A percentile compares a stretch with the other conserved stretches of the same genome.
Conservation (phyloP, 2,888 invertebrate genomes). For the Dendrolimus houi region DNA sequence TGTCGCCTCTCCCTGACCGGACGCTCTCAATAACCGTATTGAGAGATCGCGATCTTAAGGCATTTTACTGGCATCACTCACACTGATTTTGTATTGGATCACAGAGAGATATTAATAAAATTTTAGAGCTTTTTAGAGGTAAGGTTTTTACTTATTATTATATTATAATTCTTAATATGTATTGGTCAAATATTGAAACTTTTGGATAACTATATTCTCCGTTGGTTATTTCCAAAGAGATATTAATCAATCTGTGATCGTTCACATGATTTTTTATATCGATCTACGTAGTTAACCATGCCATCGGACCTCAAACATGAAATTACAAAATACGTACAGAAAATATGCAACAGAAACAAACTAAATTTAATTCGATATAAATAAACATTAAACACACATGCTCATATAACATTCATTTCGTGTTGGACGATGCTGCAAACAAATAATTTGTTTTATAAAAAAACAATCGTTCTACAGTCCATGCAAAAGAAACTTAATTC, state of each 20-base stretch:
- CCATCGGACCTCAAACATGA: conserved; percentile 58
- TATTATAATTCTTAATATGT: too few relatives aligned
- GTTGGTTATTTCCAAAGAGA: too few relatives aligned
- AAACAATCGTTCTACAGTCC: background rate
- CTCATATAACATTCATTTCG: conserved; percentile 12
- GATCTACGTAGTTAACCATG: conserved; percentile 28
- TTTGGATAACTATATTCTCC: too few relatives aligned
- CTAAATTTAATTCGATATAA: conserved; percentile 13
- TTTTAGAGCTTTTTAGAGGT: too few relatives aligned
- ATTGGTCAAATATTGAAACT: too few relatives aligned
- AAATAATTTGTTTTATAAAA: background rate
- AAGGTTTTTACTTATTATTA: too few relatives aligned
- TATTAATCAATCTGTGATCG: background rate
- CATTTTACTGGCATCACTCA: conserved; percentile 25
- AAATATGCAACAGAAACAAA: conserved; percentile 31
- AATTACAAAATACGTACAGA: conserved; percentile 38
- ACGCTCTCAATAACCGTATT: conserved; percentile 38
- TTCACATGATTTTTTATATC: background rate
- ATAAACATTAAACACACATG: conserved; percentile 16
- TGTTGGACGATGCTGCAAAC: background rate
- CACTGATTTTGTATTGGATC: background rate
- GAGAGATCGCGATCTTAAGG: conserved; percentile 42
- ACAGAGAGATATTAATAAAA: background rate
- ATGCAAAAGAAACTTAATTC: conserved; percentile 32
- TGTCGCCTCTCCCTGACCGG: conserved; percentile 39